Base-by-base conservation (phyloP, 1,140 invertebrate genomes). In the Drosophila ohnishii region DNA sequence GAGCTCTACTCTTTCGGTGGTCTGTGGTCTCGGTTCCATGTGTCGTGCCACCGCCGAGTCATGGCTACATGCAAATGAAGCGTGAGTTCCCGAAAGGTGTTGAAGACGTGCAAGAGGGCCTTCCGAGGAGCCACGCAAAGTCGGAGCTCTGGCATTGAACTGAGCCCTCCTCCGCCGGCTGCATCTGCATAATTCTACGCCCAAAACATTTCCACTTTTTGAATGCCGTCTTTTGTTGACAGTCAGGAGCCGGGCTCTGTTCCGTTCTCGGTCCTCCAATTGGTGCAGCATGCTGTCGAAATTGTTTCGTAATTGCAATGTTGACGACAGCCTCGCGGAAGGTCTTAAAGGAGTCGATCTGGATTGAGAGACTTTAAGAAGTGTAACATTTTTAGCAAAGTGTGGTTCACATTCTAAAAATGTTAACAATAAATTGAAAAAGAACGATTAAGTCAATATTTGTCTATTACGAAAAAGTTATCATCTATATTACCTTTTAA, bases 261-360 rank as follows among this genome's bases (percentile, higher is more conserved):
- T 79, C 80, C 65, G 70, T 66, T 75, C 78, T 60, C 62, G 56
- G 63, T 16, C 58, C 63, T 83, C 57, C 84, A 80, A 87, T 88
- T 88, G 72, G 61, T 64, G 72, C 64, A 72, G 78, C 83, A 88
- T 79, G 84, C 84, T 87, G 84, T 88, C 79, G 83, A 87, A 87
- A 88, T 88, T 83, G 83, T 80, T 87, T 88, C 84, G 83, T 87
- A 87, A 87, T 87, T 88, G 83, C 83, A 88, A 76, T 80, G 83
- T 74, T 88, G 83, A 71, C 83, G 79, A 73, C 76, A 60, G 61
- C 72, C 67, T 59, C 80, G 72, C 79, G 67, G 57, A 56, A 65
- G 56, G 57, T 70, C 55, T 63, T 58, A 37, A 35, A 37, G 22
- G 22, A 51, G 22, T 37, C 61, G 8, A 9, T 44, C 28, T 44